Conservation (phyloP, 2,888 invertebrate species). For the Fabriciana adippe region DNA sequence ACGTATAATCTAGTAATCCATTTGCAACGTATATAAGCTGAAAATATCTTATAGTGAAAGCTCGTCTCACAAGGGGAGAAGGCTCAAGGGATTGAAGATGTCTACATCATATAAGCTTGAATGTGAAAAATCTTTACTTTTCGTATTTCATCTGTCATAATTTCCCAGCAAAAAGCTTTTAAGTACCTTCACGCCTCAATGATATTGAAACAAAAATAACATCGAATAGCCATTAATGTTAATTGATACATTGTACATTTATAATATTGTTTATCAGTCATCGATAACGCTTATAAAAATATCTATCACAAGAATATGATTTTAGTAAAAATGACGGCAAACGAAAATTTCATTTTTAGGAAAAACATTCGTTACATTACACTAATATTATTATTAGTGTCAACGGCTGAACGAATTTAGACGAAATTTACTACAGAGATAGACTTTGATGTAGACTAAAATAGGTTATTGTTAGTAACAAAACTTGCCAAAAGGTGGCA, state of each 20-base stretch:
- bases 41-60: conserved; percentile 18
- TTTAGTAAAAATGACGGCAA: too few species aligned
- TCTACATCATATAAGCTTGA: conserved; percentile 59
- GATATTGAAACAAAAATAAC: conserved; percentile 34
- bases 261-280: too few species aligned
- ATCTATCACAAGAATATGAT: too few species aligned
- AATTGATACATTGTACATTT: not conserved
- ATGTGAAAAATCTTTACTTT: conserved; percentile 64
- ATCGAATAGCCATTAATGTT: conserved; percentile 1
- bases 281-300: too few species aligned
- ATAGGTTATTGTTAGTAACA: too few species aligned
- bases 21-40: conserved; percentile 2
- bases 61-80: conserved; percentile 45
- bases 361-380: too few species aligned
- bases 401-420: too few species aligned
- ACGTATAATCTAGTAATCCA: not conserved
- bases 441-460: too few species aligned
- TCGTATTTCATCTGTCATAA: conserved; percentile 72
- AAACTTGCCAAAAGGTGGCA: too few species aligned
- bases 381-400: too few species aligned
- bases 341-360: too few species aligned
- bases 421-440: too few species aligned
- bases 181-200: conserved; percentile 36
- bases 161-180: conserved; percentile 55
- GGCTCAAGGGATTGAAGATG: conserved; percentile 69